Base-by-base conservation (phyloP, 1,140 invertebrate species). In the Caenorhabditis remanei region DNA sequence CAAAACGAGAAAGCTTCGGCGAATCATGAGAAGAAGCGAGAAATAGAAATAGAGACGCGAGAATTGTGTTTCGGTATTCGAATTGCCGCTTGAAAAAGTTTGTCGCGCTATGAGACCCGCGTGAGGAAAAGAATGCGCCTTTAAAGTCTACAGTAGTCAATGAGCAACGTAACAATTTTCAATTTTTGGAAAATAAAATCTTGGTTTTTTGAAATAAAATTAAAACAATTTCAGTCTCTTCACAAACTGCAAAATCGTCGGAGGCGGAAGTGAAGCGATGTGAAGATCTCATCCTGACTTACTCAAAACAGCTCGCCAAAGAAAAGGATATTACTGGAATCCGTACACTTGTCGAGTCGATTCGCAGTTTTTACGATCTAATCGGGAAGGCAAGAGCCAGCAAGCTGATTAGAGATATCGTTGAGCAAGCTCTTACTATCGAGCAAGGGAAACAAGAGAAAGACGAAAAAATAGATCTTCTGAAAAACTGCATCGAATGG, bases 361-460 rank as follows among this genome's bases (percentile, higher is more conserved):
- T 79, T 50, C 71, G n/a, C n/a, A 50, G 13, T 14, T 79, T 87
- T n/a, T 87, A 84, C 65, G 86, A 87, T 41, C 21, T 84, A 2
- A 19, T 99, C 89, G 98, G 97, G 92, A 99, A 99, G 94, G 98
- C 98, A 43, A 99, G 99, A 94, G 98, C 98, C 85, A 98, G 98
- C 0, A 99, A 99, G 94, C 94, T 99, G 87, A 97, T 99, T 0
- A 95, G 98, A 87, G 96, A 96, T 11, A 94, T 99, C 71, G 97
- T 99, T 8, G 98, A 99, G 93, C 96, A 97, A 93, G 99, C 99
- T 93, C 94, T 99, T 61, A 97, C 99, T 93, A 95, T 99, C 93
- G 87, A 90, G 21, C 87, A 91, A 67, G 83, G 90, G 40, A 84
- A 90, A 32, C 87, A 91, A 67, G 83, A 89, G 32, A 84, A 97